Conservation (phyloP, 2,888 invertebrate genomes). For the Platycheirus rosarum region DNA sequence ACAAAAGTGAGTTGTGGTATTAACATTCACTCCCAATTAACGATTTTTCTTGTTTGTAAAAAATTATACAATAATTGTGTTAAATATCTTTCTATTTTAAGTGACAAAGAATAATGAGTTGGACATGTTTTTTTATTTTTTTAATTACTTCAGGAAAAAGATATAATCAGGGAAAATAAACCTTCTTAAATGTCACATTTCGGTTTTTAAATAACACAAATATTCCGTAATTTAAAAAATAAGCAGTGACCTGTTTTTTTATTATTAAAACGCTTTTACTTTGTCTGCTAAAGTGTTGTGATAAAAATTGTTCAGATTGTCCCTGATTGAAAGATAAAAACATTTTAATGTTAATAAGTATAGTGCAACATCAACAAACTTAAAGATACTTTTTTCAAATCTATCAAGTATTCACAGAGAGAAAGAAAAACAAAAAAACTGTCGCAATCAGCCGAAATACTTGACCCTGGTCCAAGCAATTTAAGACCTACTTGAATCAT, state of each 20-base stretch:
- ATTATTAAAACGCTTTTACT: neutral
- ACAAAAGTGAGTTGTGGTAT: conserved; percentile 55
- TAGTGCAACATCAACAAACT: neutral
- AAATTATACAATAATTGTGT: neutral
- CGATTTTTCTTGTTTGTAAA: neutral
- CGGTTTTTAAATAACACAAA: conserved; percentile 27
- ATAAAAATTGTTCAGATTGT: neutral
- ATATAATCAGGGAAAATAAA: conserved; percentile 2
- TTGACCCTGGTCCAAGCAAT: conserved; percentile 67
- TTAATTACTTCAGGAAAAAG: conserved; percentile 35
- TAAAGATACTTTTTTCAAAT: neutral
- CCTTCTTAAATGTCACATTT: conserved; percentile 47
- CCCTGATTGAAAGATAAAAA: neutral
- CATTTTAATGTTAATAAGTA: too few relatives aligned
- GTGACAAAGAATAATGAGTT: conserved; percentile 49
- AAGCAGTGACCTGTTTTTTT: too few relatives aligned
- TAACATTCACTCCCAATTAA: conserved; percentile 18
- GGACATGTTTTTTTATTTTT: conserved; percentile 27
- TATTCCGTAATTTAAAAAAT: conserved; percentile 37
- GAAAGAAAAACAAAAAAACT: too few relatives aligned
- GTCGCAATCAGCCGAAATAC: neutral
- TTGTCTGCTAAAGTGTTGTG: neutral
- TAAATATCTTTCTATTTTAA: conserved; percentile 25
- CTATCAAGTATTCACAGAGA: too few relatives aligned
- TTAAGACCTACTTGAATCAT: conserved; percentile 16